Evolutionary conservation across 2,888 invertebrate genomes (phyloP), one percentile per base, ranked within the genome.

Genomic region (Pheosia gnoma): DNA sequence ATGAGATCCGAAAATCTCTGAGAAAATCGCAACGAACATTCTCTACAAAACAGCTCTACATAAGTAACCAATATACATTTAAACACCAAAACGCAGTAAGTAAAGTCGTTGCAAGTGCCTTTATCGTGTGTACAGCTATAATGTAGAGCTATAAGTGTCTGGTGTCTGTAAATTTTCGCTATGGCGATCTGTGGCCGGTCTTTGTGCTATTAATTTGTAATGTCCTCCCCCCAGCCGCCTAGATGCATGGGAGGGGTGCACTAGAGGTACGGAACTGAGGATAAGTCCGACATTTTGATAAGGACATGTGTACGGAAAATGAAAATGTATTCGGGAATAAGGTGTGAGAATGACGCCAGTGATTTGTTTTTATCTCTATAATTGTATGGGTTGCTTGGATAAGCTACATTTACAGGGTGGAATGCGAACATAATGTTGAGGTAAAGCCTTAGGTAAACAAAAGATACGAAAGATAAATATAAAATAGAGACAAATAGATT

Each of bases 121-220:
- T 82, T 81, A 85, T 85, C 83, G 67, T 81, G 81, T 56, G 41
- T 57, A 13, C 76, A 76, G 79, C 84, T 86, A 84, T 87, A 89
- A 88, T 25, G n/a, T 55, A 82, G 77, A 76, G 79, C 84, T 86
- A 85, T 87, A 89, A 88, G 89, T 88, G 89, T 87, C 88, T 87
- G 81, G 84, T 74, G 87, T 85, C 88, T 88, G 90, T 92, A 92
- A 93, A 93, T 93, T 93, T 93, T 93, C 91, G 89, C 83, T 86
- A 85, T 81, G 85, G 87, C 91, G 91, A 92, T 91, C 92, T 91
- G 91, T 82, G 91, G 91, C 82, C 88, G 91, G 91, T 93, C 93
- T 93, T 93, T 92, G 92, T 90, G 57, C 45, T 57, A 57, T 57
- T 57, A 57, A 57, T 57, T 57, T 57, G 57, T 57, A 57, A 57